A percentile compares a stretch with the other conserved stretches of the same genome.
Evolutionary conservation across 2,797 vertebrate genomes (phyloP).

Genomic region (Crax fasciolata): DNA sequence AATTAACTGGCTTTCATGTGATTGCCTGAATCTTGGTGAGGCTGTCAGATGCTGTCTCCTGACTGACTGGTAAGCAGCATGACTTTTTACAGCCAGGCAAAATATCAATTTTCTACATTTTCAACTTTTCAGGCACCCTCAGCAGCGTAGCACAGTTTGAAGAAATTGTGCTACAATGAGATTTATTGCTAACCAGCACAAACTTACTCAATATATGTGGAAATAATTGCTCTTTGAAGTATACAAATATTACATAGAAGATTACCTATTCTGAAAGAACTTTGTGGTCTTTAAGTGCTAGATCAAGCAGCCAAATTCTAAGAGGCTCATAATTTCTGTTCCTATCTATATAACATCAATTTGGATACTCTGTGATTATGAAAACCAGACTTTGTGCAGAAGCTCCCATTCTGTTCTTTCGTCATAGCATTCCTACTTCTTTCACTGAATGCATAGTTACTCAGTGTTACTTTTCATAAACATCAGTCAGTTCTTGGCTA

Average conservation of each 20-base stretch:
- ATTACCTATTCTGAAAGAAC: neutral
- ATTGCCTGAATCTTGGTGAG: neutral
- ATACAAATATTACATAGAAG: neutral
- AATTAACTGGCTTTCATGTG: neutral
- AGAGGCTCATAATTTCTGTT: neutral
- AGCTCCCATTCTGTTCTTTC: neutral
- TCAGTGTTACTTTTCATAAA: neutral
- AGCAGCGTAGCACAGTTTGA: neutral
- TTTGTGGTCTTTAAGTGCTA: neutral
- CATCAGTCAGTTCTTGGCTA: neutral
- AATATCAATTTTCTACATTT: slow-evolving; percentile 14
- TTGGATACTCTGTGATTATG: neutral
- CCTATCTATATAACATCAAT: neutral
- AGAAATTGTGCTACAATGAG: slow-evolving; percentile 14
- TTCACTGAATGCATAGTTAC: neutral
- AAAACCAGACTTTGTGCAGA: neutral
- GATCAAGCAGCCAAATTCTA: slow-evolving; percentile 9
- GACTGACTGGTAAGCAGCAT: neutral
- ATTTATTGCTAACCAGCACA: slow-evolving; percentile 13
- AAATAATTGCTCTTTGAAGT: slow-evolving; percentile 26
- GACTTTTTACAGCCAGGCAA: slow-evolving; percentile 7
- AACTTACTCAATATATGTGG: neutral
- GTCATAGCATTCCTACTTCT: neutral
- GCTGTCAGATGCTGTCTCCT: neutral
- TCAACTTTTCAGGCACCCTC: neutral